These are phyloP conservation scores for Griposia aprilina DNA, from an alignment of 2,888 invertebrate species.

Conservation along the genomic window DNA sequence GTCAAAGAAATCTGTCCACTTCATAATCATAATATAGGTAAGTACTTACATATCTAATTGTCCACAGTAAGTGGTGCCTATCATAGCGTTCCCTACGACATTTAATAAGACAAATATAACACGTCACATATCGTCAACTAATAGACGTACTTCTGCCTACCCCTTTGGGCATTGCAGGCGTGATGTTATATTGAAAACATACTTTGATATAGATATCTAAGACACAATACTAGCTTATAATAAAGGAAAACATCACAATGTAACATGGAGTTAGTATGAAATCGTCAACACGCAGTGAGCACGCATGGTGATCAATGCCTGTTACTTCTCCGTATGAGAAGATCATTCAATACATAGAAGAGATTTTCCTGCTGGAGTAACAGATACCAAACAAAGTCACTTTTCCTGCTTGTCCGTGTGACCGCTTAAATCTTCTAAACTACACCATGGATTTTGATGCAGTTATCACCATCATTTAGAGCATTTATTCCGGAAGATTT, in stretches of 20 bases:
- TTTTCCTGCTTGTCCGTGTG: not conserved
- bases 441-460: not conserved
- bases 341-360: not conserved
- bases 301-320: not conserved
- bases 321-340: not conserved
- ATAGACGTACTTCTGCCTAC: not conserved
- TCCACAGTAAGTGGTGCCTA: not conserved
- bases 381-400: not conserved
- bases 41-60: no score
- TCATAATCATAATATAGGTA: not conserved
- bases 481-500: not conserved
- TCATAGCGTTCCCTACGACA: not conserved
- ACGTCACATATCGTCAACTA: not conserved
- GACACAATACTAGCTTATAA: not conserved
- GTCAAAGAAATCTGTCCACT: not conserved
- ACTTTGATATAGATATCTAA: not conserved
- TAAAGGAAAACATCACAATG: not conserved
- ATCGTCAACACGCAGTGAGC: not conserved
- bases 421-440: not conserved
- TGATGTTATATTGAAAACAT: not conserved
- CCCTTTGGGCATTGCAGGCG: not conserved
- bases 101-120: not conserved
- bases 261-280: no score
- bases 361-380: no score
- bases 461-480: not conserved